Conservation (phyloP, 1,140 invertebrate genomes). For the Trialeurodes vaporariorum region DNA sequence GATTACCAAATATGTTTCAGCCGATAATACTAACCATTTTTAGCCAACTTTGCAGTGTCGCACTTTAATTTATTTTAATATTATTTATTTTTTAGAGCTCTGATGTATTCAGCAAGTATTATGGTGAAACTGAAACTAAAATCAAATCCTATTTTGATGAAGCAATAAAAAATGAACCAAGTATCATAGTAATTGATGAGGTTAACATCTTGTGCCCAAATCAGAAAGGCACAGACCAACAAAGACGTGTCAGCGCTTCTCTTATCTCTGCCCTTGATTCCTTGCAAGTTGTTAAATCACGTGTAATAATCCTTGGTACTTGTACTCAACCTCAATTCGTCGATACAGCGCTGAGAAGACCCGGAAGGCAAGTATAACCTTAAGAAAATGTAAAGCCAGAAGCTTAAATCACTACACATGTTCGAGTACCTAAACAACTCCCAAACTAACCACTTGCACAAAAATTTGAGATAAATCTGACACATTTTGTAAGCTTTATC, state of each 20-base stretch:
- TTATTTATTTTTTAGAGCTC: conserved; percentile 35
- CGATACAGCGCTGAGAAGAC: conserved; percentile 56
- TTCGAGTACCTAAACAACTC: too few relatives aligned
- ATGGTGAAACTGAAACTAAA: conserved; percentile 58
- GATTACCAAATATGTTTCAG: background rate
- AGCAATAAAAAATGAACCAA: conserved; percentile 50
- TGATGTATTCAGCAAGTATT: conserved; percentile 55
- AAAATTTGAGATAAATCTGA: too few relatives aligned
- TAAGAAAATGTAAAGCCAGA: too few relatives aligned
- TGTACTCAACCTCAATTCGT: conserved; percentile 56
- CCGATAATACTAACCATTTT: background rate
- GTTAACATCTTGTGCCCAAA: conserved; percentile 61
- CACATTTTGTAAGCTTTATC: too few relatives aligned
- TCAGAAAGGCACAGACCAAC: conserved; percentile 51
- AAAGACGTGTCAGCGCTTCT: conserved; percentile 55
- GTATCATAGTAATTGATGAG: conserved; percentile 65
- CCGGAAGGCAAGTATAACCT: too few relatives aligned
- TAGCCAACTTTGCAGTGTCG: conserved; percentile 2
- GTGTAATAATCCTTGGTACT: conserved; percentile 59
- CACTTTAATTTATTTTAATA: conserved; percentile 9
- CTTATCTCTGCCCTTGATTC: conserved; percentile 57
- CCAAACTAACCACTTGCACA: too few relatives aligned
- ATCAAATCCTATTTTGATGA: conserved; percentile 53
- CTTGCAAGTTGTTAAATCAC: conserved; percentile 39
- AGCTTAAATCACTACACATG: too few relatives aligned